phyloP scores from a whole-genome alignment of 2,797 vertebrate species.

The Macrochelys suwanniensis region DNA sequence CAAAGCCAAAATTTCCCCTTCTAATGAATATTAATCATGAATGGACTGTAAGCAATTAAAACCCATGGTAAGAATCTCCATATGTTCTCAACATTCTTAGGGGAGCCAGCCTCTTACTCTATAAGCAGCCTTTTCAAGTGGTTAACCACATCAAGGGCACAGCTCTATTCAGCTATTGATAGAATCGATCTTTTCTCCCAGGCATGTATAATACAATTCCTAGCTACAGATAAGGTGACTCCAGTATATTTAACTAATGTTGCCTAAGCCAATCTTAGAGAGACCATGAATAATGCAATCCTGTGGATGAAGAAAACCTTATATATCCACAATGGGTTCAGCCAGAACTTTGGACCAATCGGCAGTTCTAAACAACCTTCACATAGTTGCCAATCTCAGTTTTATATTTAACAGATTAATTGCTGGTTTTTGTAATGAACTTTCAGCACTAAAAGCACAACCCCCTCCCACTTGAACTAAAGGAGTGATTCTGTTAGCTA shows the following conservation, averaged over 20 bases:
- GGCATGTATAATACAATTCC: neutral
- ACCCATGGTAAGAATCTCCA: neutral
- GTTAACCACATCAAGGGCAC: neutral
- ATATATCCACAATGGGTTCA: neutral
- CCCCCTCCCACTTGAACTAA: neutral
- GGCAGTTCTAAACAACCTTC: rapidly evolving
- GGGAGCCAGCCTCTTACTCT: neutral
- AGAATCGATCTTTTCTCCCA: neutral
- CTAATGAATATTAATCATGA: neutral
- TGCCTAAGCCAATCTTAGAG: neutral
- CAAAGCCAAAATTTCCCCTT: neutral
- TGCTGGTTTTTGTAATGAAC: rapidly evolving
- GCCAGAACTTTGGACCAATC: neutral
- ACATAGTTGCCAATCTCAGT: rapidly evolving
- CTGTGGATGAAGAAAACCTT: rapidly evolving
- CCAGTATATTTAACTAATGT: neutral
- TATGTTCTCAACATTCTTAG: neutral
- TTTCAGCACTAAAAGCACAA: neutral
- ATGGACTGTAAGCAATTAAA: neutral
- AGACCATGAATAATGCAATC: neutral
- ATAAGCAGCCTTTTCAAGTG: neutral
- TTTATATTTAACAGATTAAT: neutral
- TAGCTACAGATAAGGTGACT: neutral
- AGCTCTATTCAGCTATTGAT: neutral
- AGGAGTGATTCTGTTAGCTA: neutral